phyloP scores from a whole-genome alignment of 2,888 invertebrate species.

The Bugula neritina region DNA sequence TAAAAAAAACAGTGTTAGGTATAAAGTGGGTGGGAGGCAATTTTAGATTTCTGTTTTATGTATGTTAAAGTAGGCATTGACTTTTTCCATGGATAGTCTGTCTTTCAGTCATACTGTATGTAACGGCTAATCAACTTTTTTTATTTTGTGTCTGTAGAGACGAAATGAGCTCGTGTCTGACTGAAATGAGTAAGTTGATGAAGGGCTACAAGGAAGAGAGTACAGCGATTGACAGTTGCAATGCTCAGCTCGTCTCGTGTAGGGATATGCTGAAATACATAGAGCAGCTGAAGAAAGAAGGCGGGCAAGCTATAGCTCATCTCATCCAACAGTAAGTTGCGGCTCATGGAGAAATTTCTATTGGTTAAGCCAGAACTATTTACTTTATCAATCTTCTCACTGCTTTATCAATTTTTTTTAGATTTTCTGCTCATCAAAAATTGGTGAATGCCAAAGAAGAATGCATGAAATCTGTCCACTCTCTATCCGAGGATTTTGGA shows the following conservation, averaged over 20 bases:
- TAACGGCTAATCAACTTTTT: too few species aligned
- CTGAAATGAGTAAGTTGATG: not conserved
- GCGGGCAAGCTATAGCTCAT: not conserved
- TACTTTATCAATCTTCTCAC: too few species aligned
- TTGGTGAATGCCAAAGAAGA: not conserved
- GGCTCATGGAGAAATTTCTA: too few species aligned
- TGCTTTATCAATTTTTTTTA: not conserved
- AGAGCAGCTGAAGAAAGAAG: conserved; percentile 24
- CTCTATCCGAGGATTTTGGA: not conserved
- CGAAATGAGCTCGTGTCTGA: not conserved
- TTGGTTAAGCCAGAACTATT: too few species aligned
- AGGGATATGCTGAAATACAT: conserved; percentile 16
- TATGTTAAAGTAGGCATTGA: too few species aligned
- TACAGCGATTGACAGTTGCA: not conserved
- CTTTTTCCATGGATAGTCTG: too few species aligned
- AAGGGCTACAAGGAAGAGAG: not conserved
- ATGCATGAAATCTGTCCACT: conserved; percentile 5
- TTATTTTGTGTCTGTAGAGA: not conserved
- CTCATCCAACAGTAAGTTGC: conserved; percentile 13
- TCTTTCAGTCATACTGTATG: too few species aligned
- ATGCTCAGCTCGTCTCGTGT: not conserved
- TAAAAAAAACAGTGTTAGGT: too few species aligned
- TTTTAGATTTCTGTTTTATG: too few species aligned
- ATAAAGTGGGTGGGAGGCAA: too few species aligned
- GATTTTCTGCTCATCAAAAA: conserved; percentile 15